Percentiles rank a stretch among this genome's conserved stretches.
Evolutionary conservation across 2,797 vertebrate species (phyloP).

Genomic region (Pogoniulus pusillus): DNA sequence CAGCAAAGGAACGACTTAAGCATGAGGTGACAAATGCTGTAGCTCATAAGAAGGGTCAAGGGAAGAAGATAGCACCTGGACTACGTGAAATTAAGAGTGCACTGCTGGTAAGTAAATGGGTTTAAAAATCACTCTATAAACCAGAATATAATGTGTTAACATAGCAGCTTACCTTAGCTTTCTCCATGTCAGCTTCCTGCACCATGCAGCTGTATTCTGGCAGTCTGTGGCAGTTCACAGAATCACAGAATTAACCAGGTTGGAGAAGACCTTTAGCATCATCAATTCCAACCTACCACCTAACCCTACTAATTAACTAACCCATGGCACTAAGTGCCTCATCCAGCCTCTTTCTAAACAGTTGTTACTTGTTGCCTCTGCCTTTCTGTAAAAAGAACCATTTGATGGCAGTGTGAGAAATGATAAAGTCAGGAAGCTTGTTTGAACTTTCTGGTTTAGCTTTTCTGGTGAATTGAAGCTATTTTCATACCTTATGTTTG

Average conservation of each 20-base stretch:
- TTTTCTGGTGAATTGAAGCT: background rate
- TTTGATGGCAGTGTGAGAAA: background rate
- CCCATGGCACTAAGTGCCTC: no score
- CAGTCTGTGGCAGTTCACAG: background rate
- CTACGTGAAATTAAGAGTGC: conserved; percentile 80
- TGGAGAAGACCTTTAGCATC: no score
- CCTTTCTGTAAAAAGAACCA: accelerated
- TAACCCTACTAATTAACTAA: no score
- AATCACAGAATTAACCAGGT: no score
- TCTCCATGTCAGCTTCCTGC: background rate
- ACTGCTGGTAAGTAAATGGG: conserved; percentile 76
- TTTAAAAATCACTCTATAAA: background rate
- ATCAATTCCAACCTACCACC: no score
- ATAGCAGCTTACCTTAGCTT: background rate
- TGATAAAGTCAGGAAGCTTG: background rate
- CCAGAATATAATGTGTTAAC: background rate
- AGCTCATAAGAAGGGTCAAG: conserved; percentile 63
- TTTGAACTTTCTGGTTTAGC: background rate
- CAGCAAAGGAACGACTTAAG: conserved; percentile 12
- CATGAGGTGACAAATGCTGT: conserved; percentile 38
- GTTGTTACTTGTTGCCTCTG: accelerated
- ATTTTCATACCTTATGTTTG: background rate
- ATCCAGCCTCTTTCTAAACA: no score
- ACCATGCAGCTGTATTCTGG: accelerated
- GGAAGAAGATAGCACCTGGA: conserved; percentile 74